Conservation (phyloP, 2,113 vertebrate species). For the Antechinus flavipes region DNA sequence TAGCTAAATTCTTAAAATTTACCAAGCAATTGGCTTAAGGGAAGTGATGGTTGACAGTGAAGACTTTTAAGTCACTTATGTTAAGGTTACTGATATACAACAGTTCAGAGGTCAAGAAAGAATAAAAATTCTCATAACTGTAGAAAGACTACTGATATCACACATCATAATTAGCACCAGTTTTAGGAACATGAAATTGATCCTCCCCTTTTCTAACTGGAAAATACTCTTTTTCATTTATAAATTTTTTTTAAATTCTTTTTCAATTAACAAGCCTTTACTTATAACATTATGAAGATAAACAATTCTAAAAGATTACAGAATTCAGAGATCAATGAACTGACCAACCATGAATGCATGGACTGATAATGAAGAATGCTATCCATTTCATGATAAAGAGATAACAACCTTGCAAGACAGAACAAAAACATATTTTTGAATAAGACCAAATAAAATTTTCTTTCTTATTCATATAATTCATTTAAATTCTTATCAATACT, state of each 20-base stretch:
- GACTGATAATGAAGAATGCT: not conserved
- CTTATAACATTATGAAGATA: not conserved
- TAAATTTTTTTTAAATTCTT: not conserved
- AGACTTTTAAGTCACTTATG: slow-evolving; percentile 37
- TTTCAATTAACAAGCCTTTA: not conserved
- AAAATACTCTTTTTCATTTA: not conserved
- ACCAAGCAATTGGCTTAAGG: slow-evolving; percentile 40
- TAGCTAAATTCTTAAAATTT: slow-evolving; percentile 56
- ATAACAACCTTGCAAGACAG: not conserved
- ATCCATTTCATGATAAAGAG: not conserved
- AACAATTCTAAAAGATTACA: not conserved
- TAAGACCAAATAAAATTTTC: not conserved
- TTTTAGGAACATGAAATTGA: not conserved
- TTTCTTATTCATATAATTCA: not conserved
- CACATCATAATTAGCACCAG: not conserved
- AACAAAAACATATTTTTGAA: not conserved
- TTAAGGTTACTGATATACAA: slow-evolving; percentile 59
- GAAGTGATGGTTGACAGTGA: slow-evolving; percentile 4
- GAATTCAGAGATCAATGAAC: not conserved
- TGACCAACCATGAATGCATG: not conserved
- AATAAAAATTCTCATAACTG: slow-evolving; percentile 17
- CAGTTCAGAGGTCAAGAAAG: slow-evolving; percentile 58
- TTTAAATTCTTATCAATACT: not conserved
- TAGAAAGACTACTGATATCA: slow-evolving; percentile 5
- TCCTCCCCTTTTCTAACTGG: not conserved